A percentile compares a stretch with the other conserved stretches of the same genome.
phyloP scores from a whole-genome alignment of 92 coral and sea anemone species.

The Zoanthus solanderi region DNA sequence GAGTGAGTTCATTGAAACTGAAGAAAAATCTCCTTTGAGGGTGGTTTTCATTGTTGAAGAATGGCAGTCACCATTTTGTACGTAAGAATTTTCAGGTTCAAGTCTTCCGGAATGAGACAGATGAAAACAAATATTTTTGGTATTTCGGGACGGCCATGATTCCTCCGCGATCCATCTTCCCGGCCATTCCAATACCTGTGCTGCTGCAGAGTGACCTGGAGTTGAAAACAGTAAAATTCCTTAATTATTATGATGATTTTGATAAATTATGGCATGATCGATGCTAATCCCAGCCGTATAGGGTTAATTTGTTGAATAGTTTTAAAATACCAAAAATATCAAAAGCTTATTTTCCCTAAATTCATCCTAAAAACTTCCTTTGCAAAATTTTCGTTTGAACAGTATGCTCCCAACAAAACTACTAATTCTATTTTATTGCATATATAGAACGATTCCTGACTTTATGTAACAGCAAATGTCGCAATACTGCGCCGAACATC shows the following conservation, averaged over 20 bases:
- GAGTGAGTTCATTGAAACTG: slow-evolving; percentile 13
- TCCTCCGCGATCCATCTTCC: slow-evolving; percentile 87
- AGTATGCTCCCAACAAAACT: no score
- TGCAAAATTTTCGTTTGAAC: no score
- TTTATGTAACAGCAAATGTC: no score
- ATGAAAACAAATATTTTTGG: slow-evolving; percentile 43
- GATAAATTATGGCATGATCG: no score
- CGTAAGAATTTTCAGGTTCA: not conserved
- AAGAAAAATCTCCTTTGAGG: not conserved
- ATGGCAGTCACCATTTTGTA: not conserved
- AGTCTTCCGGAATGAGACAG: slow-evolving; percentile 42
- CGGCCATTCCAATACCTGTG: slow-evolving; percentile 67
- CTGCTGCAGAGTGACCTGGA: slow-evolving; percentile 69
- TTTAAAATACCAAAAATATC: no score
- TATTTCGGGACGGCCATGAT: slow-evolving; percentile 81
- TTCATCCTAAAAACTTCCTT: no score
- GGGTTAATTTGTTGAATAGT: no score
- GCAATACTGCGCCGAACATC: no score
- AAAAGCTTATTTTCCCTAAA: no score
- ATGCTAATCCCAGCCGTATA: no score
- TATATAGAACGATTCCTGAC: no score
- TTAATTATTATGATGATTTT: not conserved
- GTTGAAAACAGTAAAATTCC: not conserved
- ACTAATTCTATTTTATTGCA: no score
- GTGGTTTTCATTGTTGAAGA: not conserved